A percentile compares a stretch with the other conserved stretches of the same genome.
Evolutionary conservation across 2,888 invertebrate genomes (phyloP).

Genomic region (Lottia scabra): DNA sequence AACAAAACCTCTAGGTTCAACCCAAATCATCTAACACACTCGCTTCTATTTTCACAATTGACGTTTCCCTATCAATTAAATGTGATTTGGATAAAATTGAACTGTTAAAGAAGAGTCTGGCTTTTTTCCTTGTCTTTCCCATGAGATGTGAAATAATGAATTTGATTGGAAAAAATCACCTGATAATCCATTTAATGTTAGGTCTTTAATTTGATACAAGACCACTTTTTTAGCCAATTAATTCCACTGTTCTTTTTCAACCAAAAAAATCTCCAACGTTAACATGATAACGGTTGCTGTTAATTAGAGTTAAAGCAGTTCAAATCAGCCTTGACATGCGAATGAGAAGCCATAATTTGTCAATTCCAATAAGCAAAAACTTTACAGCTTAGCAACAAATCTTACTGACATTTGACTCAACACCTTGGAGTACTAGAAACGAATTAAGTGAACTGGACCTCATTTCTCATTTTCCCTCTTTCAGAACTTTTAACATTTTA

Average conservation of each 20-base stretch:
- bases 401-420: too few relatives aligned
- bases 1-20: background rate
- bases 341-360: too few relatives aligned
- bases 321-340: too few relatives aligned
- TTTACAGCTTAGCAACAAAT: too few relatives aligned
- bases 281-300: too few relatives aligned
- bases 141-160: background rate
- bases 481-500: too few relatives aligned
- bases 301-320: too few relatives aligned
- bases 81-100: background rate
- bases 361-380: too few relatives aligned
- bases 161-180: background rate
- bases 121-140: background rate
- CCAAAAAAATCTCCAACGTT: too few relatives aligned
- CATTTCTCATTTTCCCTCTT: too few relatives aligned
- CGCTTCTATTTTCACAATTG: background rate
- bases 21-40: background rate
- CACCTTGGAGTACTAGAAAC: too few relatives aligned
- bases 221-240: background rate
- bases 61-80: constrained; percentile 3
- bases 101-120: background rate
- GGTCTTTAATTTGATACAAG: background rate
- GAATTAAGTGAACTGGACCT: too few relatives aligned
- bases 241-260: background rate
- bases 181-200: background rate